A percentile compares a stretch with the other conserved stretches of the same genome.
Conservation (phyloP, 2,113 vertebrate species). For the Conger conger region DNA sequence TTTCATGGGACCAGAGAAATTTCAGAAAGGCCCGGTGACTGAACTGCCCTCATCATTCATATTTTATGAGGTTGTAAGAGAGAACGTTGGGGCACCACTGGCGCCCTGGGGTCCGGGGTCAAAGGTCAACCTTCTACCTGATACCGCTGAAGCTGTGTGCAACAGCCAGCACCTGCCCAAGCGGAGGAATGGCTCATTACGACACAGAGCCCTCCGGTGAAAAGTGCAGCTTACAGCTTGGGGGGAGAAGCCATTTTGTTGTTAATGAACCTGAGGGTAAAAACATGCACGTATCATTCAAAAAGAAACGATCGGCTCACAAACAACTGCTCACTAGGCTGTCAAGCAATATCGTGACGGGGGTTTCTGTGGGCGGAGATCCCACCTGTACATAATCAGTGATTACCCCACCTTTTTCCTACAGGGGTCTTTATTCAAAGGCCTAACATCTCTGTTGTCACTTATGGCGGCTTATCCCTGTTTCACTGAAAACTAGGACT, state of each 20-base stretch:
- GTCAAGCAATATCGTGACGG: not conserved
- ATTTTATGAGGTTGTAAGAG: conserved; percentile 3
- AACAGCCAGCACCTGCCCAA: not conserved
- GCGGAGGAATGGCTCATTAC: not conserved
- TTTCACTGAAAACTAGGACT: not conserved
- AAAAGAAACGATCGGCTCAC: not conserved
- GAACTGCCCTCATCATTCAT: conserved; percentile 6
- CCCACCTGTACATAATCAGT: too few species aligned
- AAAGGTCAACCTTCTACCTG: conserved; percentile 10
- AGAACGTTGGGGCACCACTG: not conserved
- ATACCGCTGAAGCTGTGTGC: not conserved
- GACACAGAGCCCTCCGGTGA: not conserved
- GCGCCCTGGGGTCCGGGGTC: not conserved
- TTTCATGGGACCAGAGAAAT: not conserved
- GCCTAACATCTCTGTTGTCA: too few species aligned
- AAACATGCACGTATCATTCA: not conserved
- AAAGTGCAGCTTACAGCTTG: not conserved
- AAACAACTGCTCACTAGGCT: not conserved
- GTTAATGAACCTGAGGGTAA: conserved; percentile 15
- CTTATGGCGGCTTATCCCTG: too few species aligned
- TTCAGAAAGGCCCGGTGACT: not conserved
- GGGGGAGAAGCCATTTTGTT: not conserved
- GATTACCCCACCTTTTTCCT: too few species aligned
- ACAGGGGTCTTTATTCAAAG: too few species aligned
- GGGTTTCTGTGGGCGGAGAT: not conserved